Percentiles rank a stretch among this genome's conserved stretches.
Evolutionary conservation across 2,888 invertebrate genomes (phyloP).

Genomic region (Caenorhabditis imperialis): DNA sequence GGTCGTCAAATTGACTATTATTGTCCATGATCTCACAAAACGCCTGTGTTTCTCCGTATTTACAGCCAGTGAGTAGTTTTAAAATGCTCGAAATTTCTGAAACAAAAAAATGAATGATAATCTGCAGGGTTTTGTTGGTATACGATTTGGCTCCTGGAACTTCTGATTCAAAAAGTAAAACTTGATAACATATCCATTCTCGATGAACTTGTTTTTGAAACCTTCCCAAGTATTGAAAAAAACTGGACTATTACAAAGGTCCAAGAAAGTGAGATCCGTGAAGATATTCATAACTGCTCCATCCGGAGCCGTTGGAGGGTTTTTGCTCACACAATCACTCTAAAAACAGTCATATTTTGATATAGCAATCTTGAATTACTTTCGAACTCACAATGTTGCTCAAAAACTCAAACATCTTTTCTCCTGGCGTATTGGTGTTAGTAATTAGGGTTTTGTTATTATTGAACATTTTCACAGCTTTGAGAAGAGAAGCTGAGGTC

Average conservation of each 20-base stretch:
- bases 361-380: no score
- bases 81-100: slow-evolving; percentile 18
- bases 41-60: slow-evolving; percentile 11
- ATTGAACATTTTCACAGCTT: slow-evolving; percentile 18
- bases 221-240: slow-evolving; percentile 6
- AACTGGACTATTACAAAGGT: slow-evolving; percentile 22
- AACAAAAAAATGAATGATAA: neutral
- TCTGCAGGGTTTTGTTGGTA: no score
- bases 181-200: slow-evolving; percentile 32
- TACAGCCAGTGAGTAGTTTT: slow-evolving; percentile 22
- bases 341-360: slow-evolving; percentile 10
- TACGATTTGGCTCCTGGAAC: neutral
- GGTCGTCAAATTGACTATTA: neutral
- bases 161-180: slow-evolving; percentile 38
- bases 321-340: slow-evolving; percentile 16
- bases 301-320: neutral
- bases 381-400: slow-evolving; percentile 22
- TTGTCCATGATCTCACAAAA: slow-evolving; percentile 41
- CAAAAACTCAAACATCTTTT: slow-evolving; percentile 27
- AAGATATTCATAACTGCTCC: slow-evolving; percentile 43
- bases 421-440: slow-evolving; percentile 6
- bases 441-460: slow-evolving; percentile 1
- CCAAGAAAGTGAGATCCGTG: slow-evolving; percentile 38
- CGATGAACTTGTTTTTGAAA: slow-evolving; percentile 1
- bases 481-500: neutral